Evolutionary conservation across 2,888 invertebrate genomes (phyloP).

Genomic region (Calameuta pallipes): DNA sequence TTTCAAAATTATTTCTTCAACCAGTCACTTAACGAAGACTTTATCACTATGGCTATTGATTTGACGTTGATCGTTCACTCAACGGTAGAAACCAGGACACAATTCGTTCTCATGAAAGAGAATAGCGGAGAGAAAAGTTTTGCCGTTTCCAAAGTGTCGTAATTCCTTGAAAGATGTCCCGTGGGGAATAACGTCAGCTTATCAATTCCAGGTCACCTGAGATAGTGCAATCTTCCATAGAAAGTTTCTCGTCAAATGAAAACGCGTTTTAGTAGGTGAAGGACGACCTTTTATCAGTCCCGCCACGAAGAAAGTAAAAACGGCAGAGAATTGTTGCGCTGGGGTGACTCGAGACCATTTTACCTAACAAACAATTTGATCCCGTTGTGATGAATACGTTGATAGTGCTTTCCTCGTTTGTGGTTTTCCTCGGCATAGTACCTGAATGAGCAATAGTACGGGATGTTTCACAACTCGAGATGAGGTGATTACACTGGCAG

Average conservation of each 20-base stretch:
- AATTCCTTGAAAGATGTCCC: not conserved
- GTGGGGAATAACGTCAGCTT: not conserved
- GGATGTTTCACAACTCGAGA: slow-evolving; percentile 5
- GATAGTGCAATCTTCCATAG: not conserved
- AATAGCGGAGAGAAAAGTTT: not conserved
- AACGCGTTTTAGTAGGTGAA: not conserved
- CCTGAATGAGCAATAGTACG: slow-evolving; percentile 33
- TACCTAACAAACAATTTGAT: slow-evolving; percentile 37
- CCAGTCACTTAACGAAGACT: not conserved
- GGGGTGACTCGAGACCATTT: slow-evolving; percentile 24
- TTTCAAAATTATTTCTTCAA: not conserved
- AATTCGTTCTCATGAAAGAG: not conserved
- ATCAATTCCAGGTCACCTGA: not conserved
- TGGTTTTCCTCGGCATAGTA: slow-evolving; percentile 14
- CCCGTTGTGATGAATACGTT: slow-evolving; percentile 27
- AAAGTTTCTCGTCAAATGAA: not conserved
- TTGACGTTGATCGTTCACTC: not conserved
- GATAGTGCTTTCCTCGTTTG: slow-evolving; percentile 9
- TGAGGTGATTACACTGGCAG: not conserved
- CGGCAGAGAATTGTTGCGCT: not conserved
- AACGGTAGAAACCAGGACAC: not conserved
- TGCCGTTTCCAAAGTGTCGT: not conserved
- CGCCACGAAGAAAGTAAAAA: not conserved
- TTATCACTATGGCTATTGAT: not conserved
- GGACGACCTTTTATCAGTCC: not conserved